Evolutionary conservation across 92 coral and sea anemone species (phyloP).

Genomic region (Siderastrea siderea): DNA sequence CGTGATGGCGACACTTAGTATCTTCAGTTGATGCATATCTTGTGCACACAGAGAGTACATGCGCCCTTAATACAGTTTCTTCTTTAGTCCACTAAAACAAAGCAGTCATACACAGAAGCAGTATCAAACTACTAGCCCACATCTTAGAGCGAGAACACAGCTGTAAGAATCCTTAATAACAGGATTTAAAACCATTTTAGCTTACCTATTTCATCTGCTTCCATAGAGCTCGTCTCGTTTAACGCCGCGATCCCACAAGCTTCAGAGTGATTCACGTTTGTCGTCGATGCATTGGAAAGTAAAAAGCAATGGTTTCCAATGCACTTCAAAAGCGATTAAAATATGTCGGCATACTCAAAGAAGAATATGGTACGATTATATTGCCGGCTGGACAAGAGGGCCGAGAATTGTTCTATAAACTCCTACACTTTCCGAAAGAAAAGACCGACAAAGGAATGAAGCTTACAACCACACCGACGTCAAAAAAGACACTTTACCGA

Average conservation of each 20-base stretch:
- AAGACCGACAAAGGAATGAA: slow-evolving; percentile 35
- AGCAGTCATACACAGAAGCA: neutral
- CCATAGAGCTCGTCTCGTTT: slow-evolving; percentile 17
- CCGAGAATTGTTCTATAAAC: slow-evolving; percentile 29
- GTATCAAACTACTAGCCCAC: neutral
- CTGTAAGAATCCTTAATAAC: neutral
- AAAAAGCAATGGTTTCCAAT: slow-evolving; percentile 24
- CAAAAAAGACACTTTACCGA: slow-evolving; percentile 34
- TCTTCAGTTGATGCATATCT: neutral
- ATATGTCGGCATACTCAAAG: slow-evolving; percentile 35
- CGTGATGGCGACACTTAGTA: neutral
- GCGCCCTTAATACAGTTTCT: neutral
- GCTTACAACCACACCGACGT: slow-evolving; percentile 5
- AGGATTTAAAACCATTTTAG: neutral
- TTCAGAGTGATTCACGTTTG: neutral
- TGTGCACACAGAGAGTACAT: neutral
- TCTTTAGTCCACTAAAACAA: neutral
- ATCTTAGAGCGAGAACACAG: neutral
- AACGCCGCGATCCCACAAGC: neutral
- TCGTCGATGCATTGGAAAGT: neutral
- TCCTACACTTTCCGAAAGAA: slow-evolving; percentile 53
- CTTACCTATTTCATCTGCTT: slow-evolving; percentile 52
- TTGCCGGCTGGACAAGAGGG: slow-evolving; percentile 39
- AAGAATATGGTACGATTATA: slow-evolving; percentile 1
- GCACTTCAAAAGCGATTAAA: slow-evolving; percentile 27